phyloP scores from a whole-genome alignment of 2,113 vertebrate species.

The Vimba vimba region DNA sequence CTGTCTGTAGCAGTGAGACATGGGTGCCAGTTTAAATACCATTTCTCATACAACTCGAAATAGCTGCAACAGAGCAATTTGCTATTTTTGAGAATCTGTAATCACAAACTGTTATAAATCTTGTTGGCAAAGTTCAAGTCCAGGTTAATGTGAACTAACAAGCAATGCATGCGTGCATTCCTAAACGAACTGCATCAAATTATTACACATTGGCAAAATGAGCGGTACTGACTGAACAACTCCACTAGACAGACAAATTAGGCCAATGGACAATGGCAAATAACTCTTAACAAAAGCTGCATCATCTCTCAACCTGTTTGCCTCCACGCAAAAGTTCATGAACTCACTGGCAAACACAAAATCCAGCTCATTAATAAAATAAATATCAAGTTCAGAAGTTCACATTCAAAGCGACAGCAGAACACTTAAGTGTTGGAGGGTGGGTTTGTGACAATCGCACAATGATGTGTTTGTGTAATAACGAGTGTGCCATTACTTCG shows the following conservation, averaged over 20 bases:
- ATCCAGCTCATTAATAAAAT: background rate
- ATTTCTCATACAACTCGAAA: background rate
- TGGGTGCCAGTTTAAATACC: background rate
- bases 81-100: background rate
- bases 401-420: background rate
- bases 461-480: slow-evolving; percentile 17
- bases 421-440: background rate
- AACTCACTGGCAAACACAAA: background rate
- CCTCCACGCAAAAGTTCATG: background rate
- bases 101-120: background rate
- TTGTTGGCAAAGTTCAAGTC: background rate
- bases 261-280: slow-evolving; percentile 22
- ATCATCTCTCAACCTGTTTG: background rate
- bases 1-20: background rate
- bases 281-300: slow-evolving; percentile 28
- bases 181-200: background rate
- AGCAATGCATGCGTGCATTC: background rate
- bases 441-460: background rate
- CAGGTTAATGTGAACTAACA: background rate
- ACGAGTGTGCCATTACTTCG: background rate
- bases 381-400: slow-evolving; percentile 7
- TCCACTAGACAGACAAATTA: slow-evolving; percentile 17
- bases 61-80: background rate
- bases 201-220: background rate
- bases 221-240: background rate